Evolutionary conservation across 1,140 invertebrate species (phyloP), one percentile per base, ranked within the genome.

Genomic region (Apis cerana): DNA sequence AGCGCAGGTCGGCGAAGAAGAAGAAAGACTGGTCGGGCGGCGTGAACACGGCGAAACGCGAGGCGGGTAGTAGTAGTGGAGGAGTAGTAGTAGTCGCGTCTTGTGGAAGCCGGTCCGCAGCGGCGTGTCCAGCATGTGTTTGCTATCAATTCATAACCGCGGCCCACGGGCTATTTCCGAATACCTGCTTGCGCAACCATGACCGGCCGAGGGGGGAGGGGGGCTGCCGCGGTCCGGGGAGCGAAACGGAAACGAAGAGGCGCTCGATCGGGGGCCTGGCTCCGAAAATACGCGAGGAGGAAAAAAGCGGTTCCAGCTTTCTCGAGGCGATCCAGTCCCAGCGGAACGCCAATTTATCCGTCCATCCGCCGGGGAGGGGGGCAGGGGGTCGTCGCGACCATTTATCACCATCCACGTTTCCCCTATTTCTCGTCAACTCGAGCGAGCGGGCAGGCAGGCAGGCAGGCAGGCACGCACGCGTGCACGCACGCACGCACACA

Each of bases 141-240:
- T 89, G 90, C 91, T 91, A 92, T 92, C 90, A 91, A 92, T 92
- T 92, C 90, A 89, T 90, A 91, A 91, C 89, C 86, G 87, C 89
- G 88, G 88, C 83, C 86, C 85, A 71, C 81, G 69, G 61, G 86
- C 89, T 91, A 91, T 91, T 91, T 91, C 88, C 90, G 90, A 91
- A 88, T 90, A 90, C 85, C 87, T 88, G 89, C 85, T 91, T 91
- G 90, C 90, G 89, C 89, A 91, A 90, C 80, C 65, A 23, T 56
- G 65, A 13, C 15, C 19, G 65, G 65, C 21, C 17, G 64, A 15
- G 72, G 59, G 54, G 72, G n/a, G 17, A 15, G 74, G 33, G 2
- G 33, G 33, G 33, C 2, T 33, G 33, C 33, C 33, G 33, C 33
- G 33, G 33, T 33, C 58, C 50, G 58, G 62, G 9, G 69, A n/a